These are phyloP conservation scores for Hippoglossus stenolepis DNA, from an alignment of 2,113 vertebrate genomes.

Conservation along the genomic window DNA sequence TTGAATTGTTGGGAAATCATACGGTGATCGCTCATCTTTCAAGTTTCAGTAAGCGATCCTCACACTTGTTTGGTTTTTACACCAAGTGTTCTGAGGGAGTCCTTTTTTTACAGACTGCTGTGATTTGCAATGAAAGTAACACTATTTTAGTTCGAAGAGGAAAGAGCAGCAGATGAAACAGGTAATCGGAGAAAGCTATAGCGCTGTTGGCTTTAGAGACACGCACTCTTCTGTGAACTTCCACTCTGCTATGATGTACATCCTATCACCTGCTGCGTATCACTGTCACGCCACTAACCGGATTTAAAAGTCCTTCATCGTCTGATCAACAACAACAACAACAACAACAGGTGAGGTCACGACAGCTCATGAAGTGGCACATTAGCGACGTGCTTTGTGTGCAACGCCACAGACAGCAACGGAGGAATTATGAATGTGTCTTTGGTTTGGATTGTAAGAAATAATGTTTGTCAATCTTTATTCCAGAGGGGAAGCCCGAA, in stretches of 20 bases:
- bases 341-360: conserved; percentile 28
- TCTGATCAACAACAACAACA: neutral
- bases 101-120: conserved; percentile 4
- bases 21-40: conserved; percentile 16
- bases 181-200: conserved; percentile 1
- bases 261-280: conserved; percentile 42
- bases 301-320: conserved; percentile 50
- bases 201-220: neutral
- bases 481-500: conserved; percentile 19
- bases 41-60: conserved; percentile 32
- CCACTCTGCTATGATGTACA: conserved; percentile 13
- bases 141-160: conserved; percentile 15
- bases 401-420: neutral
- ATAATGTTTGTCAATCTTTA: conserved; percentile 45
- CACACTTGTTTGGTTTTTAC: conserved; percentile 3
- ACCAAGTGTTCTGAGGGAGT: conserved; percentile 12
- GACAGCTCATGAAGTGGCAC: conserved; percentile 8
- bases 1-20: conserved; percentile 52
- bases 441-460: conserved; percentile 10
- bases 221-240: neutral
- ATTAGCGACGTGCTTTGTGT: neutral
- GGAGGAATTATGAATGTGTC: conserved; percentile 6
- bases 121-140: conserved; percentile 20
- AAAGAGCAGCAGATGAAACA: conserved; percentile 1
- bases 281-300: conserved; percentile 22